Percentiles rank a stretch among this genome's conserved stretches.
phyloP scores from a whole-genome alignment of 2,888 invertebrate species.

The Notodonta dromedarius region DNA sequence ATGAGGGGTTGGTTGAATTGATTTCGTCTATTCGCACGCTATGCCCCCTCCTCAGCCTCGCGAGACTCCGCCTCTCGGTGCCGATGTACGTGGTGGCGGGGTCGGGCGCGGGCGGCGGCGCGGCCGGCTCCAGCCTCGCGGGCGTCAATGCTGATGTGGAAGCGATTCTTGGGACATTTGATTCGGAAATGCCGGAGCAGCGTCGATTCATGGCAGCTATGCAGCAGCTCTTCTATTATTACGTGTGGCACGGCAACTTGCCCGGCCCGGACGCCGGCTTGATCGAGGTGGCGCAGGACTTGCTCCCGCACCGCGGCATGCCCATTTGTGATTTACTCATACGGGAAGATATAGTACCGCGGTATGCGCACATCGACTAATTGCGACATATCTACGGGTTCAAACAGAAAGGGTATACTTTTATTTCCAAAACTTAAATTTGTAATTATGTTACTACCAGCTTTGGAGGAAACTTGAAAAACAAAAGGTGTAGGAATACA shows the following conservation, averaged over 20 bases:
- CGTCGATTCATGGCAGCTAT: conserved; percentile 90
- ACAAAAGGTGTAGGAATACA: too few species aligned
- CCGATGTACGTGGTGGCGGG: conserved; percentile 91
- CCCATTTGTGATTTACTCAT: conserved; percentile 92
- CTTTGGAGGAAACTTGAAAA: too few species aligned
- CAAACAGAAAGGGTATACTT: too few species aligned
- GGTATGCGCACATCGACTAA: conserved; percentile 91
- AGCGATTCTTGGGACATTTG: conserved; percentile 91
- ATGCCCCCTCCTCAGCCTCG: conserved; percentile 90
- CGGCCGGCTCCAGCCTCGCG: conserved; percentile 68
- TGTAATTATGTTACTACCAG: too few species aligned
- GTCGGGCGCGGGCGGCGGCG: conserved; percentile 79
- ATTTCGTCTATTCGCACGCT: conserved; percentile 91
- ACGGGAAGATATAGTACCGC: conserved; percentile 88
- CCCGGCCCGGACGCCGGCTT: conserved; percentile 85
- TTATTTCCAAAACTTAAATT: too few species aligned
- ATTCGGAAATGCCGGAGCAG: conserved; percentile 89
- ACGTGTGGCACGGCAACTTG: conserved; percentile 90
- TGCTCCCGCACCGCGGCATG: conserved; percentile 85
- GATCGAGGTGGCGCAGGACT: conserved; percentile 89
- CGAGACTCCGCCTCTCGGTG: conserved; percentile 85
- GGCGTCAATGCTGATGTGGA: conserved; percentile 87
- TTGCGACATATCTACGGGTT: conserved; percentile 7
- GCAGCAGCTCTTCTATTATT: conserved; percentile 93
- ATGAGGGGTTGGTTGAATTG: conserved; percentile 88